Evolutionary conservation across 2,888 invertebrate species (phyloP), one percentile per base, ranked within the genome.

Genomic region (Diaprepes abbreviatus): DNA sequence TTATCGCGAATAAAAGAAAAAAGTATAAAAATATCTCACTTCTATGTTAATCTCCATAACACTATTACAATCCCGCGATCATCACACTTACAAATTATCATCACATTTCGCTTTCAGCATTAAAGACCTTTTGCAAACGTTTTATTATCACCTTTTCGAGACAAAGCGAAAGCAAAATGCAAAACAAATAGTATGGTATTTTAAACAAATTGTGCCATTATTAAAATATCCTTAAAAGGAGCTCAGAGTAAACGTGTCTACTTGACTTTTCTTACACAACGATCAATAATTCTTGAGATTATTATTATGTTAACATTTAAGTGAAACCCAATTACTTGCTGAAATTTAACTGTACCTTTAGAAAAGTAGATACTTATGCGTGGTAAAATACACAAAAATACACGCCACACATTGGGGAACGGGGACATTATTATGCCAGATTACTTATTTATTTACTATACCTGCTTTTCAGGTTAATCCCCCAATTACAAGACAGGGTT

Each of bases 141-240:
- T 12, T 40, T 33, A 59, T 59, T 59, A 33, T 45, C 59, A 59
- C 59, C 31, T 59, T 59, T 45, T 7, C 38, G 12, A 24, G 9
- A 59, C 43, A 33, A n/a, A 19, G n/a, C 45, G 21, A 36, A 36
- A 36, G n/a, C 36, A 31, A n/a, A n/a, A 45, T 16, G 31, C 17
- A 7, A 59, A 59, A 59, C 58, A 59, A 59, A 59, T 59, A 59
- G 7, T 59, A 24, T 10, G 17, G 9, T 28, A 40, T 40, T 58
- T 58, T 40, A 58, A 40, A 59, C 43, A 59, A 59, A 59, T 59
- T 59, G 58, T n/a, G 2, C 19, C 16, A 10, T 45, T 59, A 59
- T 59, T 59, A 59, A 45, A 59, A 45, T 59, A 28, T 33, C 59
- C 59, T 21, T 59, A 35, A 45, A 59, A 33, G 59, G 59, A 31